Conservation (phyloP, 2,113 vertebrate species). For the Carollia perspicillata region DNA sequence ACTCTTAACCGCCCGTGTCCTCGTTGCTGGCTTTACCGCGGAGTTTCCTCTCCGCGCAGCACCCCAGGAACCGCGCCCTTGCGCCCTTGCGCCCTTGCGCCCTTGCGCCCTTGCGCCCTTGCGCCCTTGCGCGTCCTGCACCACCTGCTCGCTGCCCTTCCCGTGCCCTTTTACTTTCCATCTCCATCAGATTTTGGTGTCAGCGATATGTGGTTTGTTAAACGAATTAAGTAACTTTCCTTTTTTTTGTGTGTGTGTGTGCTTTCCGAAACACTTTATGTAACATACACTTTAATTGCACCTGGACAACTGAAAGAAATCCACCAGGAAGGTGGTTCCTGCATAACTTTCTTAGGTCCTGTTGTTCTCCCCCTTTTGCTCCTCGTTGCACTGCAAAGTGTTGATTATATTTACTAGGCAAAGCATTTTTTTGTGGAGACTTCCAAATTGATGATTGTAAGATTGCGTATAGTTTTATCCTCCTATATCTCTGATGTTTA, state of each 20-base stretch:
- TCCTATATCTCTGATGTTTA: neutral
- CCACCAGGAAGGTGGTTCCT: neutral
- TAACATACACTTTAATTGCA: neutral
- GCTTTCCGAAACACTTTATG: neutral
- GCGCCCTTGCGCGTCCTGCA: accelerated
- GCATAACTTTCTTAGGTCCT: neutral
- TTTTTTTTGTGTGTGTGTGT: neutral
- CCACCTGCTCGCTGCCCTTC: neutral
- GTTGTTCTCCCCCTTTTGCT: neutral
- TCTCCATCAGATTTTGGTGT: neutral
- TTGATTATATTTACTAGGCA: neutral
- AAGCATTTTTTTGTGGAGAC: neutral
- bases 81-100: no score
- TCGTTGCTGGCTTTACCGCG: neutral
- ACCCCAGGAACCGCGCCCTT: no score
- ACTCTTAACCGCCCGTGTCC: neutral
- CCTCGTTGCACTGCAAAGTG: neutral
- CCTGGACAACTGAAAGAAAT: neutral
- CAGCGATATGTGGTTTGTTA: neutral
- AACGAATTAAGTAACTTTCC: neutral
- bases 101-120: no score
- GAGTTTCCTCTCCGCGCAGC: neutral
- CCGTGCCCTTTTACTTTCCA: neutral
- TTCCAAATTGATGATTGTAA: neutral
- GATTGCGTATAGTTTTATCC: neutral